Evolutionary conservation across 2,113 vertebrate genomes (phyloP).

Genomic region (Oenanthe oenanthe): DNA sequence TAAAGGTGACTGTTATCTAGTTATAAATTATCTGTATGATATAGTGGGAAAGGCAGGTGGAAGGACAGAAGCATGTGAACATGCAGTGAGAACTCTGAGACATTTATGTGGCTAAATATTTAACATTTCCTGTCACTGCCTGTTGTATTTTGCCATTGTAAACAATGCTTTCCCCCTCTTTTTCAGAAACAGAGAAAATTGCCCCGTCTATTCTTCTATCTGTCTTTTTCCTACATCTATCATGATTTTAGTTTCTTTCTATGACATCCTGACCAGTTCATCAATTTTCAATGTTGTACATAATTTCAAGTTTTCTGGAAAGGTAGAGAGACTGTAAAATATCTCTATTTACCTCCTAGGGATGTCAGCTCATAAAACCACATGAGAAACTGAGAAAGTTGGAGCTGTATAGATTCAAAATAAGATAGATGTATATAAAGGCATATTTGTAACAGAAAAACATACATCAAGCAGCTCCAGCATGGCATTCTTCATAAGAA

Average conservation of each 20-base stretch:
- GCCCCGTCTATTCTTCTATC: background rate
- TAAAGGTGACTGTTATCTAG: background rate
- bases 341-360: background rate
- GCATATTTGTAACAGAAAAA: background rate
- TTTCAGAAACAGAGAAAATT: background rate
- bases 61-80: background rate
- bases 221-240: background rate
- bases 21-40: background rate
- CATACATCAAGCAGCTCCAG: background rate
- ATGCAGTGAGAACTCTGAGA: background rate
- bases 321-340: background rate
- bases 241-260: background rate
- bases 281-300: background rate
- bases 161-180: rapidly evolving
- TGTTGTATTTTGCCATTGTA: background rate
- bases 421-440: conserved; percentile 6
- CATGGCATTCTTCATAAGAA: background rate
- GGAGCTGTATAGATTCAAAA: background rate
- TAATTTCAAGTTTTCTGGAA: background rate
- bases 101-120: background rate
- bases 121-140: background rate
- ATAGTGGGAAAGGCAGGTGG: background rate
- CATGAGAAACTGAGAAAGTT: background rate
- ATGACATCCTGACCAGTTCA: background rate
- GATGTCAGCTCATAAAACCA: background rate